Evolutionary conservation across 2,113 vertebrate species (phyloP).

Genomic region (Tetrax tetrax): DNA sequence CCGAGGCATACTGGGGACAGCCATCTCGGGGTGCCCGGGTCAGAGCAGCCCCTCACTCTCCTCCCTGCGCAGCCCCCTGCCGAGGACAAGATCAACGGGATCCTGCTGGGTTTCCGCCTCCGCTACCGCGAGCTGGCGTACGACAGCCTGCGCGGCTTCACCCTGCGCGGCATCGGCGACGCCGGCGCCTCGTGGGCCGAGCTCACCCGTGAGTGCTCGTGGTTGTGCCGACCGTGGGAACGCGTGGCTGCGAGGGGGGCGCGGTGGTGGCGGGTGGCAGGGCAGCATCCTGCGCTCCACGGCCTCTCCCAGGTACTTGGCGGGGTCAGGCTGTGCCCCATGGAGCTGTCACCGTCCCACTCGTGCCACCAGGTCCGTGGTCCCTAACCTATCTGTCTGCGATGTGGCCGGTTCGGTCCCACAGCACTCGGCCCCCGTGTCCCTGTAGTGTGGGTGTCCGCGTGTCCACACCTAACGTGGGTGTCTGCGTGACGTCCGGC

Average conservation of each 20-base stretch:
- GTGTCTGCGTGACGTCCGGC: rapidly evolving
- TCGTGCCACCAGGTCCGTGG: not conserved
- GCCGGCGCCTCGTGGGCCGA: slow-evolving; percentile 83
- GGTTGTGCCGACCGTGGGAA: not conserved
- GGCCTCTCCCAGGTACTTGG: rapidly evolving
- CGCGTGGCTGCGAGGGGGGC: rapidly evolving
- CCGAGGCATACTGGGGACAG: rapidly evolving
- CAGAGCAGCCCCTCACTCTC: not conserved
- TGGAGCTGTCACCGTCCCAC: not conserved
- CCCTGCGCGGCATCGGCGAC: slow-evolving; percentile 74
- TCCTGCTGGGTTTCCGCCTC: slow-evolving; percentile 91
- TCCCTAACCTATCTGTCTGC: rapidly evolving
- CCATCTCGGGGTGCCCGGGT: not conserved
- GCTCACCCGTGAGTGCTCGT: slow-evolving; percentile 83
- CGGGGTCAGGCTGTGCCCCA: not conserved
- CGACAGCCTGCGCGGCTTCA: slow-evolving; percentile 82
- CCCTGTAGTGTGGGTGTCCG: not conserved
- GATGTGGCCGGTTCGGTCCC: not conserved
- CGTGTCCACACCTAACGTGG: not conserved
- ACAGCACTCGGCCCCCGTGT: not conserved
- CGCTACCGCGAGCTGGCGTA: slow-evolving; percentile 90
- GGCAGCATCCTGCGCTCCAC: not conserved
- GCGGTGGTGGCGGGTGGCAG: not conserved
- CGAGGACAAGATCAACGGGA: slow-evolving; percentile 94
- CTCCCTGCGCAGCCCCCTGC: slow-evolving; percentile 78